Base-by-base conservation (phyloP, 2,888 invertebrate genomes). In the Cecidostiba fungosa region DNA sequence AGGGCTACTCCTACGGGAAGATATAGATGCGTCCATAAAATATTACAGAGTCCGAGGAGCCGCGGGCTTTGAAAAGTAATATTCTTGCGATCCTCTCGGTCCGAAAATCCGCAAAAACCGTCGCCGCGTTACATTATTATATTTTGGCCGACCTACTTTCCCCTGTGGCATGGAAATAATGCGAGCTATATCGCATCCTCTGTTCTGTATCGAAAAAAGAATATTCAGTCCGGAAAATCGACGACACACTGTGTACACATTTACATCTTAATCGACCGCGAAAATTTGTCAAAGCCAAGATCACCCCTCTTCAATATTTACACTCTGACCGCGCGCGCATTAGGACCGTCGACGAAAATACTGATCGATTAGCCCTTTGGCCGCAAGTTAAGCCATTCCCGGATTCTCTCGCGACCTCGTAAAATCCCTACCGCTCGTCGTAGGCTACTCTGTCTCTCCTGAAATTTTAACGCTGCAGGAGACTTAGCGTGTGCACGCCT, bases 141-240 rank as follows among this genome's bases (percentile, higher is more conserved):
- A 74, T 74, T 74, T 29, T 74, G 74, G 74, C 74, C 14, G 74
- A 74, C 77, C n/a, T 39, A 59, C 23, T 39, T n/a, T 23, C 23
- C 23, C 2, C 6, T 23, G 19, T 19, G 19, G 19, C 39, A 39
- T 14, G 73, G 23, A 43, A 26, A 74, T 47, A 74, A 47, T 47
- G 43, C 14, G 10, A 14, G 43, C 4, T 23, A 23, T 10, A 43
- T 76, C 8, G 36, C 23, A 23, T 10, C 3, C 23, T 23, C 6
- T 10, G 6, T 26, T 62, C 23, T 1, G 3, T 23, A 26, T 23
- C 2, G 62, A n/a, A 23, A 16, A 59, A 59, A 59, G 23, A 19
- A 23, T 23, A 47, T 16, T 16, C 4, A 47, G 16, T 47, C 16
- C 5, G 36, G 5, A 36, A 36, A 36, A 36, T 36, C 36, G 36